Evolutionary conservation across 1,140 invertebrate species (phyloP), one percentile per base, ranked within the genome.

Genomic region (Galleria mellonella): DNA sequence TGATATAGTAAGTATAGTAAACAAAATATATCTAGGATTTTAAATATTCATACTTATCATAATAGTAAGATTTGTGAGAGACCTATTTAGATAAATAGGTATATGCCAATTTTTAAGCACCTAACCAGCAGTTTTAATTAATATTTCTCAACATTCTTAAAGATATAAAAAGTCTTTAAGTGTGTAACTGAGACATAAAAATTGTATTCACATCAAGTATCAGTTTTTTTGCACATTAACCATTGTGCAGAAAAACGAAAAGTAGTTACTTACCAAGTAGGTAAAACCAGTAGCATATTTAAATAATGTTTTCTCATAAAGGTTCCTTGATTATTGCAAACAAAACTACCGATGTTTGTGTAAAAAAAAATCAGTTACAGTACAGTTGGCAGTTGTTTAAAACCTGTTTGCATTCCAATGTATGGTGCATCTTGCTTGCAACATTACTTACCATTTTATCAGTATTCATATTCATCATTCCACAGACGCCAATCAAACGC

Each of bases 381-480:
- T n/a, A 31, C 9, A n/a, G n/a, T n/a, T n/a, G n/a, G n/a, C n/a
- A n/a, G n/a, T n/a, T n/a, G n/a, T n/a, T 31, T 31, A 9, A 9
- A 31, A 31, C 10, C 30, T 10, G 17, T 23, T 23, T 23, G 17
- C 17, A 23, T 23, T 23, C 17, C 17, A 23, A 23, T 23, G 17
- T 23, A 6, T 23, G 17, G n/a, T n/a, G 1, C 13, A 37, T 15
- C 14, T 15, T 49, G 42, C 40, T 56, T 43, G 31, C 33, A 33
- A 58, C 46, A 58, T 64, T 62, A 55, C 43, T 64, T 62, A 55
- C 43, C 62, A 68, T 69, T 62, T 57, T 55, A 52, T 69, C 53
- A 65, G 59, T 62, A 70, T 69, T 65, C 52, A 56, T 51, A 60
- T 58, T 55, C 62, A 62, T 62, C 62, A 71, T 50, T 55, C 49